A percentile compares a stretch with the other conserved stretches of the same genome.
phyloP scores from a whole-genome alignment of 2,888 invertebrate genomes.

The Gryllus longicercus region DNA sequence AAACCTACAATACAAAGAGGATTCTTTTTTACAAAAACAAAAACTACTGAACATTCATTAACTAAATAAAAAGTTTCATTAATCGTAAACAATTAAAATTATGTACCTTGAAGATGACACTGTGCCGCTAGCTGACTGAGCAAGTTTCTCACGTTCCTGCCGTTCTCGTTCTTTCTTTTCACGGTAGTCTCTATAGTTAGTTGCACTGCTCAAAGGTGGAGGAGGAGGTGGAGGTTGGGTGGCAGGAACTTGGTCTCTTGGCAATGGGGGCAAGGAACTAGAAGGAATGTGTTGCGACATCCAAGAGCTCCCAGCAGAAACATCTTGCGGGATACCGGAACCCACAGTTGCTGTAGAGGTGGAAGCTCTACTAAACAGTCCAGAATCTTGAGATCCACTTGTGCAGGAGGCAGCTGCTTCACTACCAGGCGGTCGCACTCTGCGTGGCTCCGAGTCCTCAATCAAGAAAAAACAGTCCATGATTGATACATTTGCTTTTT shows the following conservation, averaged over 20 bases:
- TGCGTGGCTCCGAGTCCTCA: conserved; percentile 33
- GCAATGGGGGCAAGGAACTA: not conserved
- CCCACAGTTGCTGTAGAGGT: conserved; percentile 1
- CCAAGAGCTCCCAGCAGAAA: not conserved
- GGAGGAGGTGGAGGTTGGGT: conserved; percentile 43
- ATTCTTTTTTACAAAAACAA: no score
- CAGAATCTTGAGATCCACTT: not conserved
- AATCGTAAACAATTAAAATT: not conserved
- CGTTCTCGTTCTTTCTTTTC: conserved; percentile 63
- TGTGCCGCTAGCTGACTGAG: not conserved
- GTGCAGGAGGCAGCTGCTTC: conserved; percentile 18
- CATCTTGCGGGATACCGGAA: not conserved
- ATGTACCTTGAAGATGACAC: not conserved
- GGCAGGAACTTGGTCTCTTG: conserved; percentile 1
- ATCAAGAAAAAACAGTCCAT: not conserved
- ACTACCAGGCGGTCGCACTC: conserved; percentile 29
- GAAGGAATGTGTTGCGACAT: not conserved
- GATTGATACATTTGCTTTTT: no score
- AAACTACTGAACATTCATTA: not conserved
- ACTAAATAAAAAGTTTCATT: not conserved
- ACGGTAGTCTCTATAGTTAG: conserved; percentile 58
- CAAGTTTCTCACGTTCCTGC: conserved; percentile 46
- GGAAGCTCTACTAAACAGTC: conserved; percentile 11
- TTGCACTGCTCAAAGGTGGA: conserved; percentile 52
- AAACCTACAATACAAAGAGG: no score